A percentile compares a stretch with the other conserved stretches of the same genome.
Conservation (phyloP, 1,140 invertebrate genomes). For the Chionoecetes opilio region DNA sequence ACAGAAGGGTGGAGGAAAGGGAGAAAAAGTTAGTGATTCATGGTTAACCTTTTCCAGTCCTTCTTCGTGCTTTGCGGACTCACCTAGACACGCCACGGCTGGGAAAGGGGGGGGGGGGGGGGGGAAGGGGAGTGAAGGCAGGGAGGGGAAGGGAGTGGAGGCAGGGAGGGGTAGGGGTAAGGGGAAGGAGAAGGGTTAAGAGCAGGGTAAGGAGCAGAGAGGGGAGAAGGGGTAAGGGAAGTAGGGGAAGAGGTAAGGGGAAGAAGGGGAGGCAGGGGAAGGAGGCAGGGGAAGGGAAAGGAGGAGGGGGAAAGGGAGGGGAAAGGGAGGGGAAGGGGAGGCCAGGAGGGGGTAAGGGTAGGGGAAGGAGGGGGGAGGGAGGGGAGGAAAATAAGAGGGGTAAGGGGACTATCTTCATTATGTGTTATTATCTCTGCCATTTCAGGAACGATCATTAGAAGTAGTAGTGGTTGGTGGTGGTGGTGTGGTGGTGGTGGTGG, state of each 20-base stretch:
- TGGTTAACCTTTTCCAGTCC: too few species aligned
- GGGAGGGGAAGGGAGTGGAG: too few species aligned
- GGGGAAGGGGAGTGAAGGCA: not conserved
- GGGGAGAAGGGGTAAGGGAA: too few species aligned
- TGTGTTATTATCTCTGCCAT: too few species aligned
- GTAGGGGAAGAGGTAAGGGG: not conserved
- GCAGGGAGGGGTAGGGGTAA: not conserved
- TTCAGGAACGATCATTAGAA: too few species aligned
- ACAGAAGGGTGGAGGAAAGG: not conserved
- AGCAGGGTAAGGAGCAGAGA: not conserved
- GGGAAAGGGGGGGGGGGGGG: not conserved
- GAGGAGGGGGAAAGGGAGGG: not conserved
- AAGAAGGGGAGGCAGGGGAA: not conserved
- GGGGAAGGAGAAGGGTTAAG: not conserved
- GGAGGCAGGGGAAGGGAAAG: not conserved
- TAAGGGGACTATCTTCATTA: too few species aligned
- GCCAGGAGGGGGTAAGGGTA: not conserved
- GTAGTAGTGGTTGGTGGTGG: not conserved
- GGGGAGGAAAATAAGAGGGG: too few species aligned
- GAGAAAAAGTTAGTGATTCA: not conserved
- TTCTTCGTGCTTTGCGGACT: too few species aligned
- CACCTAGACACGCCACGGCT: too few species aligned
- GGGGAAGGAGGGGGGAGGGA: not conserved
- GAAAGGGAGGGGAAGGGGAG: too few species aligned
- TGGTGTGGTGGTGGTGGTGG: too few species aligned